Conservation (phyloP, 2,888 invertebrate genomes). For the Conops quadrifasciatus region DNA sequence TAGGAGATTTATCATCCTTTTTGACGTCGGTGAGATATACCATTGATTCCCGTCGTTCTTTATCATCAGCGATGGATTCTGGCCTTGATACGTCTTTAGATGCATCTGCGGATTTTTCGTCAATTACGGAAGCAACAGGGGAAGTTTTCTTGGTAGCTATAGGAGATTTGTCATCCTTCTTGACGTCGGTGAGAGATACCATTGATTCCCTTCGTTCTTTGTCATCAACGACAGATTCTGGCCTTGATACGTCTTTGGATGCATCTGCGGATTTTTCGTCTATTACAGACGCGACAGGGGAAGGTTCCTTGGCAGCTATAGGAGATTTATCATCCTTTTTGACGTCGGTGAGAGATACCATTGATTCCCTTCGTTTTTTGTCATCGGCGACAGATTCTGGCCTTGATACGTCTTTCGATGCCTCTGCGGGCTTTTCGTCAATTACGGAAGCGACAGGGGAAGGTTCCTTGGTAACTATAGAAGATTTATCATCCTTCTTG, state of each 20-base stretch:
- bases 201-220: constrained; percentile 36
- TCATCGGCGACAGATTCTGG: constrained; percentile 24
- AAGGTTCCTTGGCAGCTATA: constrained; percentile 38
- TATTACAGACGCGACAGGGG: constrained; percentile 30
- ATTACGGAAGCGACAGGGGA: constrained; percentile 36
- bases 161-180: constrained; percentile 30
- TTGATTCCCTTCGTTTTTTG: too few species aligned
- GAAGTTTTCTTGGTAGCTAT: constrained; percentile 43
- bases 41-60: constrained; percentile 26
- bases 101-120: constrained; percentile 27
- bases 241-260: constrained; percentile 42
- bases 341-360: constrained; percentile 36
- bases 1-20: constrained; percentile 37
- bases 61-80: constrained; percentile 34
- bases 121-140: constrained; percentile 22
- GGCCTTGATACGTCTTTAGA: constrained; percentile 37
- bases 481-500: constrained; percentile 25
- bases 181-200: constrained; percentile 36
- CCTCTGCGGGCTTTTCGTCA: constrained; percentile 30
- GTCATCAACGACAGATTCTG: constrained; percentile 35
- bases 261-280: constrained; percentile 38
- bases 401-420: constrained; percentile 37
- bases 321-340: constrained; percentile 40
- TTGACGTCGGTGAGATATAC: constrained; percentile 30
- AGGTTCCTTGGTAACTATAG: constrained; percentile 25